Percentiles rank a stretch among this genome's conserved stretches.
Evolutionary conservation across 2,113 vertebrate genomes (phyloP).

Genomic region (Stomatorhinus ivindoensis): DNA sequence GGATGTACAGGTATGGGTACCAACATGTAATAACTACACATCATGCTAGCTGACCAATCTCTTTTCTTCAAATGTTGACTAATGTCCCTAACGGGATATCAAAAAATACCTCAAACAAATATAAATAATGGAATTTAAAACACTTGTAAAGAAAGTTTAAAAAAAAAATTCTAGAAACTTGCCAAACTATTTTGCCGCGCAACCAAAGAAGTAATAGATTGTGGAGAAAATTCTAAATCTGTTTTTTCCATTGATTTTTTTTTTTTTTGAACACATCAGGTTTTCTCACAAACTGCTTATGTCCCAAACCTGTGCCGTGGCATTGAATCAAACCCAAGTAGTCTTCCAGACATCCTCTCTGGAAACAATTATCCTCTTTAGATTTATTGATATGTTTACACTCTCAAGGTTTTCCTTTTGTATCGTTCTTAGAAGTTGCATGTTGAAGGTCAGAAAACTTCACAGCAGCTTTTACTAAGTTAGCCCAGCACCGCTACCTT

Average conservation of each 20-base stretch:
- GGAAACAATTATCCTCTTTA: constrained; percentile 39
- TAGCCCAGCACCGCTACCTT: neutral
- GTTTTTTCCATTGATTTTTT: constrained; percentile 11
- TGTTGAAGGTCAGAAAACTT: neutral
- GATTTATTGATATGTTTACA: constrained; percentile 33
- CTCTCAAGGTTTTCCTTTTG: constrained; percentile 26
- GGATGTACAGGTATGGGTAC: neutral
- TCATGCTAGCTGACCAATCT: neutral
- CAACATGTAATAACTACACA: neutral
- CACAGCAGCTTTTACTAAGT: neutral
- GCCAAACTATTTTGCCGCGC: neutral
- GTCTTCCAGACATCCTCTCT: constrained; percentile 43
- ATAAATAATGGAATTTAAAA: neutral
- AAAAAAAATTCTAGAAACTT: neutral
- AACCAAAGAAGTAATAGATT: neutral
- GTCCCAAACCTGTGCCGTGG: constrained; percentile 23
- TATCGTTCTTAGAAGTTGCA: neutral
- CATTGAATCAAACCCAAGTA: constrained; percentile 31
- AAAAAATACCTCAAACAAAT: neutral
- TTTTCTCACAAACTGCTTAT: neutral
- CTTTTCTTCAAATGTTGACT: neutral
- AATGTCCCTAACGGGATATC: neutral
- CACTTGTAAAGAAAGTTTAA: neutral
- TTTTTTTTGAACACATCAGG: neutral
- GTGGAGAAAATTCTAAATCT: neutral